These are phyloP conservation scores for Ariopsis seemanni DNA, from an alignment of 2,113 vertebrate genomes.

Conservation along the genomic window DNA sequence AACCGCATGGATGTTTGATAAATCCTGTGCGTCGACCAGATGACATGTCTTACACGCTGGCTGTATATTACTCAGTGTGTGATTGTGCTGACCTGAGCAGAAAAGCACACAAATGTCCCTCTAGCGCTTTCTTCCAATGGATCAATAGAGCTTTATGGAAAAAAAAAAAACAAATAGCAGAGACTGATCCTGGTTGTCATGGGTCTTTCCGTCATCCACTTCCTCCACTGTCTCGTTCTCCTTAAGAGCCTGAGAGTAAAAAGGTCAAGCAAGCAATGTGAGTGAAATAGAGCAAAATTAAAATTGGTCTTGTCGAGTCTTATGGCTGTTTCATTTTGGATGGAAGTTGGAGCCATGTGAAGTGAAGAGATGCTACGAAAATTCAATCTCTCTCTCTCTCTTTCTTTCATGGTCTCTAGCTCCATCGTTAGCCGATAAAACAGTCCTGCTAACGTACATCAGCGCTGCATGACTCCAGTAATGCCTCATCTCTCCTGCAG, in stretches of 20 bases:
- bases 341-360: not conserved
- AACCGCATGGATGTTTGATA: conserved; percentile 16
- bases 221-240: not conserved
- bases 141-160: conserved; percentile 43
- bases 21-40: not conserved
- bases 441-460: conserved; percentile 30
- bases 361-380: not conserved
- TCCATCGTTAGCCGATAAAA: conserved; percentile 30
- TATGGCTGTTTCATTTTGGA: not conserved
- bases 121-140: conserved; percentile 32
- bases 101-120: conserved; percentile 29
- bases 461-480: conserved; percentile 21
- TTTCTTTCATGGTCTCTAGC: not conserved
- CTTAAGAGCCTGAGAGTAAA: not conserved
- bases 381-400: not conserved
- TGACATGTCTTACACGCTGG: conserved; percentile 25
- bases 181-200: conserved; percentile 27
- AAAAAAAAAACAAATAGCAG: not conserved
- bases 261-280: not conserved
- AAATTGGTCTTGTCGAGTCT: not conserved
- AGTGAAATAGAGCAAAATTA: not conserved
- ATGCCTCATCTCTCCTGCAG: conserved; percentile 23
- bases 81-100: conserved; percentile 44
- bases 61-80: conserved; percentile 34
- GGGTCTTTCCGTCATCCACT: not conserved